phyloP scores from a whole-genome alignment of 2,797 vertebrate species.

The Lemur catta region DNA sequence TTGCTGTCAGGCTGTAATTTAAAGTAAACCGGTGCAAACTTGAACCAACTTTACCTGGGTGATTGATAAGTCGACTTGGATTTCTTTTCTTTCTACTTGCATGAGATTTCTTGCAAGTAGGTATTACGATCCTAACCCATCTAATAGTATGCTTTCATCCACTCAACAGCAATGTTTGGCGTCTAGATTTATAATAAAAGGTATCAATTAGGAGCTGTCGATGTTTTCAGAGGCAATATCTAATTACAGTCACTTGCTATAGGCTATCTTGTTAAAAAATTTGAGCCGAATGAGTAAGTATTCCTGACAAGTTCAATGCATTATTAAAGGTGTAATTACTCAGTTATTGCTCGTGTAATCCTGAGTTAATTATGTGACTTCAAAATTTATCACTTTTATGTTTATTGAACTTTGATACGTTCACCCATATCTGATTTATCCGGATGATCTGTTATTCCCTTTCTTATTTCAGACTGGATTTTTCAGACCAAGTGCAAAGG shows the following conservation, averaged over 20 bases:
- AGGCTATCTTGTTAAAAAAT: slow-evolving; percentile 87
- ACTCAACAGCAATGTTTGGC: slow-evolving; percentile 82
- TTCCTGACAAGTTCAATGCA: slow-evolving; percentile 88
- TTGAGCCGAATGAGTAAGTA: slow-evolving; percentile 87
- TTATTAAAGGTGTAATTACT: slow-evolving; percentile 89
- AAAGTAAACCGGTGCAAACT: slow-evolving; percentile 71
- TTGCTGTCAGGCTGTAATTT: slow-evolving; percentile 66
- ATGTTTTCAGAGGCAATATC: slow-evolving; percentile 87
- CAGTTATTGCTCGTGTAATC: slow-evolving; percentile 87
- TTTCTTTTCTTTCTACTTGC: slow-evolving; percentile 57
- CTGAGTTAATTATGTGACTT: slow-evolving; percentile 87
- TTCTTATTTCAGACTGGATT: slow-evolving; percentile 53
- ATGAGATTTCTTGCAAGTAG: slow-evolving; percentile 66
- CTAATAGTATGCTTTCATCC: slow-evolving; percentile 80
- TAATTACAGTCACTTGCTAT: slow-evolving; percentile 88
- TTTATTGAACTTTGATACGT: slow-evolving; percentile 87
- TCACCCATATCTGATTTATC: slow-evolving; percentile 81
- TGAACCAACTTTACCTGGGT: slow-evolving; percentile 59
- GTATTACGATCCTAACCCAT: slow-evolving; percentile 73
- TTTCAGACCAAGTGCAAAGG: neutral
- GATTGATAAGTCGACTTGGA: slow-evolving; percentile 66
- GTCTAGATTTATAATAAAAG: slow-evolving; percentile 86
- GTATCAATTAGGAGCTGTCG: slow-evolving; percentile 86
- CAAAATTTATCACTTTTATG: slow-evolving; percentile 89
- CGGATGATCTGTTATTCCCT: slow-evolving; percentile 58